Conservation (phyloP, 1,140 invertebrate genomes). For the Plutomurus gul region DNA sequence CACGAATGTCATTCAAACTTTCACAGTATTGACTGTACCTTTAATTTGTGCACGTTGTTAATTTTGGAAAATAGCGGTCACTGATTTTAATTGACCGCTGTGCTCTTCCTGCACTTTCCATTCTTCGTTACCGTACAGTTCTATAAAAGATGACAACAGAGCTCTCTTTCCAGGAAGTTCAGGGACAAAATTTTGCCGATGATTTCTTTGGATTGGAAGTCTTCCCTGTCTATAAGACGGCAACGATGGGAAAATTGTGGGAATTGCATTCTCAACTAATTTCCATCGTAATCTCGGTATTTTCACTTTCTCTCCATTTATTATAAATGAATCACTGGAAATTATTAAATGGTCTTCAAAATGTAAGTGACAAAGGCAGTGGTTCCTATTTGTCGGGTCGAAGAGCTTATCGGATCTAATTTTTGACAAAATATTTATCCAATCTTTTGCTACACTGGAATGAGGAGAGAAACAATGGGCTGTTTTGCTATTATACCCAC, state of each 20-base stretch:
- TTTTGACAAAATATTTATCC: not conserved
- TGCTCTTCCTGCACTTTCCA: not conserved
- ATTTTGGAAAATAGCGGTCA: too few relatives aligned
- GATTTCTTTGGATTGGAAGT: not conserved
- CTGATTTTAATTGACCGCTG: too few relatives aligned
- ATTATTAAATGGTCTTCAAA: not conserved
- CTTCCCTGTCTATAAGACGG: not conserved
- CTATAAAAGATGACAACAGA: not conserved
- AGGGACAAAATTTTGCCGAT: not conserved
- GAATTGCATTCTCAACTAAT: not conserved
- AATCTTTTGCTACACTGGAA: not conserved
- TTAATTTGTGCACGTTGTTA: too few relatives aligned
- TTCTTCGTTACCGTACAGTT: not conserved
- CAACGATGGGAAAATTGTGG: not conserved
- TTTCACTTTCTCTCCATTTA: not conserved
- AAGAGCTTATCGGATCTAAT: not conserved
- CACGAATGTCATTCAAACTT: too few relatives aligned
- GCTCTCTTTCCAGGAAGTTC: not conserved
- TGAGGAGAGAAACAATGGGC: not conserved
- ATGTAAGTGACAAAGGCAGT: not conserved
- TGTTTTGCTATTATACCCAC: not conserved
- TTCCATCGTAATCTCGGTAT: not conserved
- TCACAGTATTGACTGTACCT: too few relatives aligned
- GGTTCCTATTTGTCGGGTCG: not conserved
- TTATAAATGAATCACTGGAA: not conserved